Conservation (phyloP, 92 coral and sea anemone genomes). For the Pocillopora grandis region DNA sequence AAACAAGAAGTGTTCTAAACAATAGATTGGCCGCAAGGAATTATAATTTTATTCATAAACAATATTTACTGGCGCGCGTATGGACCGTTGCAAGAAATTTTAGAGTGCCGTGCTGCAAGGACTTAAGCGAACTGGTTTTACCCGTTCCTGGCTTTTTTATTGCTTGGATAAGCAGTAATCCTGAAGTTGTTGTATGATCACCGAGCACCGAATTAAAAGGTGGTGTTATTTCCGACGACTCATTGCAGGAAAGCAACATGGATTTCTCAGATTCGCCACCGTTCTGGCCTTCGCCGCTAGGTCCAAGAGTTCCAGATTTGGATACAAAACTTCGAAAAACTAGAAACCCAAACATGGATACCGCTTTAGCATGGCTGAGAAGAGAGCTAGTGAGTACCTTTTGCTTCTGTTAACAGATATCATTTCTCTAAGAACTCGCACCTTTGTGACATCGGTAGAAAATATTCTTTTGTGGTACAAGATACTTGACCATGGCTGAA, state of each 20-base stretch:
- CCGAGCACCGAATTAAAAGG: background rate
- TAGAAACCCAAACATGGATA: slow-evolving; percentile 48
- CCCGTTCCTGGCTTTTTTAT: background rate
- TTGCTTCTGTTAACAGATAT: background rate
- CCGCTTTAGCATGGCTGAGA: slow-evolving; percentile 60
- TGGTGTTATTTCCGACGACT: background rate
- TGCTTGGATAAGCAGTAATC: background rate
- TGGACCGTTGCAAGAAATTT: background rate
- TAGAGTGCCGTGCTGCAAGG: too few species aligned
- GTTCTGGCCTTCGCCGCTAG: slow-evolving; percentile 59
- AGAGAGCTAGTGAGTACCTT: slow-evolving; percentile 66
- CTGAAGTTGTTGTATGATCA: background rate
- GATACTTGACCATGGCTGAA: too few species aligned
- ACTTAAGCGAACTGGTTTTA: background rate
- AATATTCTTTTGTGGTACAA: background rate
- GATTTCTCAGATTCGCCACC: slow-evolving; percentile 25
- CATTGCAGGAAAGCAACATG: background rate
- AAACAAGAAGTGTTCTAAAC: slow-evolving; percentile 36
- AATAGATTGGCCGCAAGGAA: slow-evolving; percentile 27
- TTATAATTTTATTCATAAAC: slow-evolving; percentile 37
- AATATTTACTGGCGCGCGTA: slow-evolving; percentile 24
- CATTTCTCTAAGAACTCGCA: background rate
- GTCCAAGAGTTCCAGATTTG: slow-evolving; percentile 49
- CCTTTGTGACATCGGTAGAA: background rate
- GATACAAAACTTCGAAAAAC: slow-evolving; percentile 39